These are phyloP conservation scores for Microplitis deprimator DNA, from an alignment of 2,888 invertebrate genomes.

Conservation along the genomic window DNA sequence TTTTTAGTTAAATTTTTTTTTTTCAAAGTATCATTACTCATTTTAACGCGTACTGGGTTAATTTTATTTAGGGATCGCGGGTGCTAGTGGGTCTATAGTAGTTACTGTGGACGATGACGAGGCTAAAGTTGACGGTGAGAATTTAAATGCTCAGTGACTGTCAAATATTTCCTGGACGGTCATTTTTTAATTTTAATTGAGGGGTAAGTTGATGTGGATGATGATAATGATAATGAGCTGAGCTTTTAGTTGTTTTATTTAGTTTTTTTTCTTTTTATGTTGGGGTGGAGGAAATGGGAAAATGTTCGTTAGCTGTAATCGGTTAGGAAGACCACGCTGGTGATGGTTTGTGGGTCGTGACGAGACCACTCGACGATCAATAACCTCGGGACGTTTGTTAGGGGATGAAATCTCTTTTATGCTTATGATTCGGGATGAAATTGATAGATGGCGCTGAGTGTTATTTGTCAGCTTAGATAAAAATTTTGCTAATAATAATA, in stretches of 20 bases:
- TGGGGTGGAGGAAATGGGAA: not conserved
- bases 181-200: too few species aligned
- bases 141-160: too few species aligned
- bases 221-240: not conserved
- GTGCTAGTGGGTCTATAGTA: too few species aligned
- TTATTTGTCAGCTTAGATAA: not conserved
- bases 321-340: constrained; percentile 64
- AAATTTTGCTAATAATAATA: not conserved
- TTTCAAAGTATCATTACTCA: constrained; percentile 65
- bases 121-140: too few species aligned
- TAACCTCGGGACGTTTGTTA: constrained; percentile 37
- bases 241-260: not conserved
- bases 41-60: constrained; percentile 55
- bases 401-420: constrained; percentile 37
- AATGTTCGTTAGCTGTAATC: constrained; percentile 57
- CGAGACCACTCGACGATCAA: constrained; percentile 43
- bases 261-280: not conserved
- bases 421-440: constrained; percentile 12
- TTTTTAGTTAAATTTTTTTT: constrained; percentile 1
- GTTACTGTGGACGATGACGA: too few species aligned
- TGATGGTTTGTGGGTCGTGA: constrained; percentile 26
- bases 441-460: constrained; percentile 46
- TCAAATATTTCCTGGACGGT: too few species aligned
- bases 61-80: not conserved
- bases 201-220: too few species aligned